Evolutionary conservation across 2,888 invertebrate species (phyloP).

Genomic region (Nemoura dubitans): DNA sequence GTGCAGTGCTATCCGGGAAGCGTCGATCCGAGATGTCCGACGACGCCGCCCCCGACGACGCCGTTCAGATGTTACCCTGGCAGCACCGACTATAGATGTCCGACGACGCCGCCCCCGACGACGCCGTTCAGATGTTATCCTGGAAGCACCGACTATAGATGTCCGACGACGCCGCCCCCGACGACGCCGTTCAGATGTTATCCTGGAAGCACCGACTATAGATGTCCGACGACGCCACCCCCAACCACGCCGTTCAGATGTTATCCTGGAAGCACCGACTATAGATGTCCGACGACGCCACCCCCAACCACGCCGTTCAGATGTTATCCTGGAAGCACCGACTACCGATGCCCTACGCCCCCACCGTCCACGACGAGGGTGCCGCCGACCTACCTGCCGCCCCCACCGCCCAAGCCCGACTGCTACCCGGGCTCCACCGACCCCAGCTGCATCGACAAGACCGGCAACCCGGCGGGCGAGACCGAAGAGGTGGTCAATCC

Average conservation of each 20-base stretch:
- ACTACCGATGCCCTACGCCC: too few relatives aligned
- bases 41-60: constrained; percentile 42
- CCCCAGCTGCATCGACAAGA: constrained; percentile 32
- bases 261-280: constrained; percentile 56
- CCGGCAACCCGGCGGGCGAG: constrained; percentile 37
- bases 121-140: constrained; percentile 52
- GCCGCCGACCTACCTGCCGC: constrained; percentile 41
- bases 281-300: constrained; percentile 56
- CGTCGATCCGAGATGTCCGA: constrained; percentile 48
- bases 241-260: constrained; percentile 50
- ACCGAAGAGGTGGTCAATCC: constrained; percentile 41
- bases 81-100: constrained; percentile 52
- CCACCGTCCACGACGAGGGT: constrained; percentile 22
- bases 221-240: constrained; percentile 55
- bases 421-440: constrained; percentile 45
- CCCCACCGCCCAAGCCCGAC: not conserved
- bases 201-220: constrained; percentile 52
- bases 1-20: constrained; percentile 55
- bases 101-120: constrained; percentile 46
- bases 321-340: constrained; percentile 44
- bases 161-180: constrained; percentile 14
- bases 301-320: constrained; percentile 50
- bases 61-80: constrained; percentile 53
- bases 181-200: not conserved
- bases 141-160: constrained; percentile 51